Conservation (phyloP, 2,113 vertebrate species). For the Perccottus glenii region DNA sequence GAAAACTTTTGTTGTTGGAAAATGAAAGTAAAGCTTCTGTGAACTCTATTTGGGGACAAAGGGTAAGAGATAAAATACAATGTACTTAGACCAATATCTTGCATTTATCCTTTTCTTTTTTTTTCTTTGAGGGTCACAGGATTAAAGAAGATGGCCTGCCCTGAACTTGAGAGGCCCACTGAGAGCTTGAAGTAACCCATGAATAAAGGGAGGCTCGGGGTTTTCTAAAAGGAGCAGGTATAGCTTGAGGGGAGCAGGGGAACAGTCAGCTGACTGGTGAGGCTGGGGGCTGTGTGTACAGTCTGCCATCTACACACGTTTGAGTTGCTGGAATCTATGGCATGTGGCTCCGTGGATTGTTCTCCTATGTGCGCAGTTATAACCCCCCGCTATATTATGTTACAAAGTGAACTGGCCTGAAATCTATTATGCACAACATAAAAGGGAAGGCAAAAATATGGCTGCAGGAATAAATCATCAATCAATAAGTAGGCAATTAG, state of each 20-base stretch:
- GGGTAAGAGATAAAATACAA: slow-evolving; percentile 19
- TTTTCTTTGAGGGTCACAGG: slow-evolving; percentile 67
- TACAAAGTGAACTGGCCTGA: slow-evolving; percentile 42
- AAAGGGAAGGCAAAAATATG: slow-evolving; percentile 21
- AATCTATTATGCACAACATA: slow-evolving; percentile 41
- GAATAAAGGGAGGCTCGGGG: slow-evolving; percentile 58
- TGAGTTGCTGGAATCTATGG: slow-evolving; percentile 67
- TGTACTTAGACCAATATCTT: slow-evolving; percentile 37
- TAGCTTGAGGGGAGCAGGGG: slow-evolving; percentile 42
- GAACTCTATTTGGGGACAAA: slow-evolving; percentile 18
- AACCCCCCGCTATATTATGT: slow-evolving; percentile 30
- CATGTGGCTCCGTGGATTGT: slow-evolving; percentile 67
- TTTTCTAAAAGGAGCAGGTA: slow-evolving; percentile 35
- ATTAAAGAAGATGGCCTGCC: slow-evolving; percentile 58
- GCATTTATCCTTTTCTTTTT: slow-evolving; percentile 14
- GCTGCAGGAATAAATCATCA: slow-evolving; percentile 15
- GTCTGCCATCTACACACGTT: slow-evolving; percentile 54
- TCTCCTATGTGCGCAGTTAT: slow-evolving; percentile 44
- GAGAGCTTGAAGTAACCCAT: slow-evolving; percentile 49
- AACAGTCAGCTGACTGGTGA: slow-evolving; percentile 67
- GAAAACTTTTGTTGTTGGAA: not conserved
- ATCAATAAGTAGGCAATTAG: slow-evolving; percentile 43
- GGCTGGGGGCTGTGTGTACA: slow-evolving; percentile 42
- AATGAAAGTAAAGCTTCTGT: not conserved
- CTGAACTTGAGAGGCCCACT: slow-evolving; percentile 57